A percentile compares a stretch with the other conserved stretches of the same genome.
Conservation (phyloP, 2,113 vertebrate species). For the Gambusia holbrooki region DNA sequence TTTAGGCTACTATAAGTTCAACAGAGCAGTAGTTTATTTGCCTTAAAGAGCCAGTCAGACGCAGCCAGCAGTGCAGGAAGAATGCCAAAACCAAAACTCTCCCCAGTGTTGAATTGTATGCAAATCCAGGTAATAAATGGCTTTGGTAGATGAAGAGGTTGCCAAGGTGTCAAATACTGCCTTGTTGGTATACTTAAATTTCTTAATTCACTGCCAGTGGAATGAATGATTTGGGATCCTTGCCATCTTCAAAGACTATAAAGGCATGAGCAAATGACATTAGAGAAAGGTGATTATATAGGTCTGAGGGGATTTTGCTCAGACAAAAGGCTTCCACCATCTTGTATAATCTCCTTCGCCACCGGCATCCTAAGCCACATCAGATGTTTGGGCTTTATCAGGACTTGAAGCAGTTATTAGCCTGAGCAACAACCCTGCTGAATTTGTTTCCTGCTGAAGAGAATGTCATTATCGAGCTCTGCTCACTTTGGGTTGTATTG, state of each 20-base stretch:
- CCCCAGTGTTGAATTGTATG: constrained; percentile 51
- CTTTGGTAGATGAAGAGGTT: constrained; percentile 52
- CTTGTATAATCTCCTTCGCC: constrained; percentile 45
- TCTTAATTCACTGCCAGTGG: constrained; percentile 52
- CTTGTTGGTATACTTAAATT: constrained; percentile 50
- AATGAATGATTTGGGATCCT: constrained; percentile 54
- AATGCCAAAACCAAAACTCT: constrained; percentile 41
- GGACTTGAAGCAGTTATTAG: constrained; percentile 69
- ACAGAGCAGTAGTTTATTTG: constrained; percentile 50
- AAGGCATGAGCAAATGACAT: constrained; percentile 66
- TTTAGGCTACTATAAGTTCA: constrained; percentile 22
- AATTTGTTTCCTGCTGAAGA: constrained; percentile 55
- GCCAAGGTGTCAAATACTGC: constrained; percentile 22
- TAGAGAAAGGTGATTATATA: constrained; percentile 63
- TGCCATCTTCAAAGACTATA: constrained; percentile 59
- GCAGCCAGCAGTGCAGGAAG: constrained; percentile 31
- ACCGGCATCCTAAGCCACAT: constrained; percentile 67
- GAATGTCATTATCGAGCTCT: constrained; percentile 40
- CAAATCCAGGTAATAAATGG: constrained; percentile 53
- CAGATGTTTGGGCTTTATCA: constrained; percentile 68
- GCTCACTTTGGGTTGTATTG: constrained; percentile 36
- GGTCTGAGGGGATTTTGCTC: constrained; percentile 55
- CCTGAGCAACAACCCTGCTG: constrained; percentile 47
- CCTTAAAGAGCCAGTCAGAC: constrained; percentile 25
- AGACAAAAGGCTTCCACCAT: constrained; percentile 46